Conservation (phyloP, 2,113 vertebrate genomes). For the Oreochromis niloticus region DNA sequence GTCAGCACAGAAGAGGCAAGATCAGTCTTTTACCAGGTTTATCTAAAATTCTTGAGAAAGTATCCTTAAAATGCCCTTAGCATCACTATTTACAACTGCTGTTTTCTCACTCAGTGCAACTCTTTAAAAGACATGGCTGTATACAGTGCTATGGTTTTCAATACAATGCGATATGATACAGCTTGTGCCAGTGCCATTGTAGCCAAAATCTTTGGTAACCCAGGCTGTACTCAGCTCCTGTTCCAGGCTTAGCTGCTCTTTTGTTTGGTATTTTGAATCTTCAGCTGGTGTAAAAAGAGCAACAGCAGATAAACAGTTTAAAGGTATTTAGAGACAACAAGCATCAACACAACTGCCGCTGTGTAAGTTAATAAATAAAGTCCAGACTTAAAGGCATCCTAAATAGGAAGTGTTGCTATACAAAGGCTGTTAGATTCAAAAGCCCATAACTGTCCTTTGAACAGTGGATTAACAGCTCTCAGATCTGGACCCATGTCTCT, state of each 20-base stretch:
- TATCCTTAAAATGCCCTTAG: slow-evolving; percentile 9
- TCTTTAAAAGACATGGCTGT: slow-evolving; percentile 10
- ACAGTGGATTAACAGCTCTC: slow-evolving; percentile 29
- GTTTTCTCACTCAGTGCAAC: slow-evolving; percentile 1
- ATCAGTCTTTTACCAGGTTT: slow-evolving; percentile 9
- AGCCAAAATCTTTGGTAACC: neutral
- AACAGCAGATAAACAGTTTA: slow-evolving; percentile 4
- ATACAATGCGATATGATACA: neutral
- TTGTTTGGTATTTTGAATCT: neutral
- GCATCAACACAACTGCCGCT: neutral
- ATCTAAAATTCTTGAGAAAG: slow-evolving; percentile 6
- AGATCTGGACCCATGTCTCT: slow-evolving; percentile 15
- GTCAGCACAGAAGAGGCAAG: slow-evolving; percentile 30
- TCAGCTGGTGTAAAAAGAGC: neutral
- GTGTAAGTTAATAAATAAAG: neutral
- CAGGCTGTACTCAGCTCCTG: neutral
- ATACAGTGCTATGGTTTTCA: neutral
- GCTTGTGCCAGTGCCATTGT: neutral
- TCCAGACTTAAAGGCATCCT: neutral
- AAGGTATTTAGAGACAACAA: neutral
- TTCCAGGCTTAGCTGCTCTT: neutral
- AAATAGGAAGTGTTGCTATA: neutral
- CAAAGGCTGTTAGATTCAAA: slow-evolving; percentile 4
- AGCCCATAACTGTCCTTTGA: slow-evolving; percentile 5
- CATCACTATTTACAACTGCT: slow-evolving; percentile 10